Percentiles rank a stretch among this genome's conserved stretches.
These are phyloP conservation scores for Acrossocheilus wenchowensis DNA, from an alignment of 2,797 vertebrate genomes.

Conservation along the genomic window DNA sequence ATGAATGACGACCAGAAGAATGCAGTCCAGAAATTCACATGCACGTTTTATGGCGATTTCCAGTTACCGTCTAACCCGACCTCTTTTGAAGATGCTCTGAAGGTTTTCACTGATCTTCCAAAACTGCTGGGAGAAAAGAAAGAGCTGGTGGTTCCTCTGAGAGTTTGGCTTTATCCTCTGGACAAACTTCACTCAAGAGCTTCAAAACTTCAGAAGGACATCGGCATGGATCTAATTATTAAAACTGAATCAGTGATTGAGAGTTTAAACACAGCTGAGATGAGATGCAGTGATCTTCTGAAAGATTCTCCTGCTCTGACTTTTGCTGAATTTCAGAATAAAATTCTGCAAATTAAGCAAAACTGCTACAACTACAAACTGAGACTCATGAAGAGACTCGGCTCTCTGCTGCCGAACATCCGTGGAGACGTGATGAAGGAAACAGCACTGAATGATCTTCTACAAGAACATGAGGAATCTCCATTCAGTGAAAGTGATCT, in stretches of 20 bases:
- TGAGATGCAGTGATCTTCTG: background rate
- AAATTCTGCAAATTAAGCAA: background rate
- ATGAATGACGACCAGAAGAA: background rate
- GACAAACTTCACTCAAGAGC: background rate
- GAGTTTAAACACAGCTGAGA: background rate
- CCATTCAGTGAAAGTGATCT: background rate
- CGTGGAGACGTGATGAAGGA: slow-evolving; percentile 51
- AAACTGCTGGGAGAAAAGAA: too few relatives aligned
- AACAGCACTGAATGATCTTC: background rate
- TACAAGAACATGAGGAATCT: slow-evolving; percentile 27
- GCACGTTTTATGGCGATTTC: background rate
- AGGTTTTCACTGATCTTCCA: too few relatives aligned
- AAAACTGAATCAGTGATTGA: background rate
- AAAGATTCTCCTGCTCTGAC: background rate
- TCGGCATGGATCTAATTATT: background rate
- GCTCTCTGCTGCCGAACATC: slow-evolving; percentile 43
- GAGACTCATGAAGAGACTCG: background rate
- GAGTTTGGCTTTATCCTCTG: slow-evolving; percentile 2
- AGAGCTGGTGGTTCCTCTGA: too few relatives aligned
- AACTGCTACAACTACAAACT: background rate
- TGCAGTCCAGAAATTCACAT: background rate
- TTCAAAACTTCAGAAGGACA: background rate
- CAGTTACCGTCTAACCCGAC: background rate
- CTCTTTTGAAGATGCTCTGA: background rate
- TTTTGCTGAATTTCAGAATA: background rate